phyloP scores from a whole-genome alignment of 2,797 vertebrate species.

The Enteromius radiatus region DNA sequence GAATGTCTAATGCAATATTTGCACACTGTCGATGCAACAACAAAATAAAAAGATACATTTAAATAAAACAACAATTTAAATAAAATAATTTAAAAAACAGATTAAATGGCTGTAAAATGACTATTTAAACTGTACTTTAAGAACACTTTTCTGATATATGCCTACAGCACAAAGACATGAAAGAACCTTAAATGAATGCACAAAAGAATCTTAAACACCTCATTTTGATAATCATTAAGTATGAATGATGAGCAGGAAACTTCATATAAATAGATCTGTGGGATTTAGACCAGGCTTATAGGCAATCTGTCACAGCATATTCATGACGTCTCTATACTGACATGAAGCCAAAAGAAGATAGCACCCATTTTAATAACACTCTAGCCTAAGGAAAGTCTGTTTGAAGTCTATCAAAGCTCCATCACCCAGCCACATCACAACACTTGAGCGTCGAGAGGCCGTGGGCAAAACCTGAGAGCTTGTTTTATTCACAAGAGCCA shows the following conservation, averaged over 20 bases:
- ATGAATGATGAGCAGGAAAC: neutral
- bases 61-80: neutral
- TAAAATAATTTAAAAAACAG: neutral
- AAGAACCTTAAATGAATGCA: neutral
- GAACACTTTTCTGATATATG: neutral
- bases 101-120: neutral
- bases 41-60: neutral
- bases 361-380: constrained; percentile 17
- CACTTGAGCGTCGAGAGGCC: constrained; percentile 68
- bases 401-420: constrained; percentile 54
- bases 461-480: constrained; percentile 60
- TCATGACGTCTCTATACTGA: constrained; percentile 18
- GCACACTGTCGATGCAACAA: neutral
- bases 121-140: neutral
- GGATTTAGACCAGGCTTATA: constrained; percentile 11
- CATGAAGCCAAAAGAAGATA: neutral
- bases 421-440: constrained; percentile 64
- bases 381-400: constrained; percentile 28
- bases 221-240: neutral
- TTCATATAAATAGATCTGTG: neutral
- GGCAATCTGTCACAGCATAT: neutral
- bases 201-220: neutral
- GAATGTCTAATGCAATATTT: neutral
- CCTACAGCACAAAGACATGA: neutral
- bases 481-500: constrained; percentile 64